Percentiles rank a stretch among this genome's conserved stretches.
These are phyloP conservation scores for Butorides virescens DNA, from an alignment of 2,113 vertebrate species.

Conservation along the genomic window DNA sequence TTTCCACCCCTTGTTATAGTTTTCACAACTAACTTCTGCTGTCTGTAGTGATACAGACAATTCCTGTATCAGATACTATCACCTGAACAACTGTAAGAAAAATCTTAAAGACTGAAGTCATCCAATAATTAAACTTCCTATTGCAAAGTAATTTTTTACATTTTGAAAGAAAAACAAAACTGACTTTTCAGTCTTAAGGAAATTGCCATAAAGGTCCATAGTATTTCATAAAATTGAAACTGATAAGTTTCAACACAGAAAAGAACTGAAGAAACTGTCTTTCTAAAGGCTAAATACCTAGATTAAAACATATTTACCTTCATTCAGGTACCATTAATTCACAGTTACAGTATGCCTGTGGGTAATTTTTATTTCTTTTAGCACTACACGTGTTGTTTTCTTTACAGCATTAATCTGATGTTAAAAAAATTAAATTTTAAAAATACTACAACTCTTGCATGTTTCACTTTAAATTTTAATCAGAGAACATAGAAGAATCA, in stretches of 20 bases:
- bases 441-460: neutral
- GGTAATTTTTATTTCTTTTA: neutral
- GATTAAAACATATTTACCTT: neutral
- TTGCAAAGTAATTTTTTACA: neutral
- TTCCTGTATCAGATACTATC: neutral
- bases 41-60: neutral
- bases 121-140: neutral
- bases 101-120: neutral
- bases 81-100: neutral
- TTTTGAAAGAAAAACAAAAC: neutral
- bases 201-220: neutral
- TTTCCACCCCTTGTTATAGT: neutral
- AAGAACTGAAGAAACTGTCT: neutral
- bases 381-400: neutral
- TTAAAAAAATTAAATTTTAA: neutral
- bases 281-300: neutral
- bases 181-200: neutral
- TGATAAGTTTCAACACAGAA: neutral
- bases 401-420: neutral
- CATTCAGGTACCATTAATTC: neutral
- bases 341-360: neutral
- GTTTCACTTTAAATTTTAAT: constrained; percentile 30
- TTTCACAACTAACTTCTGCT: neutral
- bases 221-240: neutral
- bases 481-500: neutral